These are phyloP conservation scores for Drosophila nigrodunni DNA, from an alignment of 1,140 invertebrate genomes.

Conservation along the genomic window DNA sequence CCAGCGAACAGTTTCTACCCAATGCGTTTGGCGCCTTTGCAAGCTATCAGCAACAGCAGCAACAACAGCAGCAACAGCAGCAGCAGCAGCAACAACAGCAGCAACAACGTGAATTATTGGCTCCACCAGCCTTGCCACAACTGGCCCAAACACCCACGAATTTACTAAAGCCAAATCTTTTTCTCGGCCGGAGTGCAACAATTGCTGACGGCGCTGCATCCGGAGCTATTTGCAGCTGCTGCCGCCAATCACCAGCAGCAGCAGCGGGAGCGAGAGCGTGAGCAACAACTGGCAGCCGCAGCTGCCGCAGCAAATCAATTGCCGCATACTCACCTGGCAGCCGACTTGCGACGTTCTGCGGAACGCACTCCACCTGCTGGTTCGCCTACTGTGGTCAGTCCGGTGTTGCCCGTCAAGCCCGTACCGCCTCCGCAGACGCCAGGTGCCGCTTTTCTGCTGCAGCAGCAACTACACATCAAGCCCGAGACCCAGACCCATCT, in stretches of 20 bases:
- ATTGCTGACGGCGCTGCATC: conserved; percentile 78
- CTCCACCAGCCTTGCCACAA: conserved; percentile 71
- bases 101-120: conserved; percentile 52
- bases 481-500: conserved; percentile 77
- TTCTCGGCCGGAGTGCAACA: conserved; percentile 83
- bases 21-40: conserved; percentile 80
- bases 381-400: conserved; percentile 60
- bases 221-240: conserved; percentile 78
- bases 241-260: conserved; percentile 82
- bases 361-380: conserved; percentile 56
- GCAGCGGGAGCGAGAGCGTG: conserved; percentile 53
- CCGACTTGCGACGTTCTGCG: conserved; percentile 67
- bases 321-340: conserved; percentile 62
- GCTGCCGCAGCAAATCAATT: conserved; percentile 51
- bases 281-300: conserved; percentile 40
- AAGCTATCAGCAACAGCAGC: conserved; percentile 73
- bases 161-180: conserved; percentile 82
- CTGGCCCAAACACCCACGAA: conserved; percentile 78
- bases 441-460: conserved; percentile 72
- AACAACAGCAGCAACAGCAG: conserved; percentile 38
- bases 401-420: conserved; percentile 57
- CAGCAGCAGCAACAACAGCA: conserved; percentile 52
- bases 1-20: conserved; percentile 85
- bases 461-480: conserved; percentile 80
- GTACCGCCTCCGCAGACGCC: conserved; percentile 52